Evolutionary conservation across 2,888 invertebrate genomes (phyloP), one percentile per base, ranked within the genome.

Genomic region (Ormyrus pomaceus): DNA sequence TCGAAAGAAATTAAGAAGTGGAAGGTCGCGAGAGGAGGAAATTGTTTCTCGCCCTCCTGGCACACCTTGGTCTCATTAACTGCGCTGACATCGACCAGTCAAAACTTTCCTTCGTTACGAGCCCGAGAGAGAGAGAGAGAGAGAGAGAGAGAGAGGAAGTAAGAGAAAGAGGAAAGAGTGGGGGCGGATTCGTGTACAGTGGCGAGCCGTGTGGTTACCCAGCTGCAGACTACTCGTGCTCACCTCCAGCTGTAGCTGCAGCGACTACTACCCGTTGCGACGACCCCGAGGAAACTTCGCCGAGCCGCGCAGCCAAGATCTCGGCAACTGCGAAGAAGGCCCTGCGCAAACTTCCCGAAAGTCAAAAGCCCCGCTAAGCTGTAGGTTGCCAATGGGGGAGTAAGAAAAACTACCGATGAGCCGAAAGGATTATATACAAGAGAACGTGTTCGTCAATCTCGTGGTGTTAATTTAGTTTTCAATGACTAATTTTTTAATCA

Each of bases 71-170:
- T 56, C 70, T 65, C 65, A 77, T 77, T 77, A 77, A 58, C 64
- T 51, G 70, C 45, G 64, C 78, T 62, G 73, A 73, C 73, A 78
- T 68, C 78, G 68, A 73, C 68, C 72, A 73, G 75, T 76, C 65
- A 68, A 80, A 83, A 83, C 77, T 83, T 82, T 73, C 76, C 77
- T 82, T 77, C 76, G 80, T 83, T 83, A 80, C 66, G 56, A 56
- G 65, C 34, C 51, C 53, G 75, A 69, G 8, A 76, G 71, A 72
- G 58, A 58, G 53, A 6, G 34, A 50, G 50, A 19, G 59, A 19
- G 59, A 34, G 56, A 56, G 74, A 56, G 76, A 19, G 51, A 51
- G 58, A 53, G 68, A 45, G 59, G 53, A 8, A 51, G 70, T 34
- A 55, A 9, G 51, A 7, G 45, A 19, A 19, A 19, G 19, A 19